A percentile compares a stretch with the other conserved stretches of the same genome.
Evolutionary conservation across 2,113 vertebrate genomes (phyloP).

Genomic region (Lophotis ruficrista): DNA sequence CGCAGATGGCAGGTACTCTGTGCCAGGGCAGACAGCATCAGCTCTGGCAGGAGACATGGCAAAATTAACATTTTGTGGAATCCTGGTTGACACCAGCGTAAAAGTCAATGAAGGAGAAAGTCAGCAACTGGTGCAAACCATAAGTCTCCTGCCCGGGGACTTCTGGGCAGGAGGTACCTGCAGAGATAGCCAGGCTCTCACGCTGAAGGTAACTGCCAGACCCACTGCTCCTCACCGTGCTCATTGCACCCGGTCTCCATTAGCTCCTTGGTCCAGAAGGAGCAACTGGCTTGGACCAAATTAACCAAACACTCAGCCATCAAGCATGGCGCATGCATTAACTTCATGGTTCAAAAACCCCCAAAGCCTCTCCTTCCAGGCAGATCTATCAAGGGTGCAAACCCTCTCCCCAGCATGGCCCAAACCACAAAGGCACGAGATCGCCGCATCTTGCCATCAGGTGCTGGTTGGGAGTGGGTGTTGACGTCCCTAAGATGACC

Average conservation of each 20-base stretch:
- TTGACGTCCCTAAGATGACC: background rate
- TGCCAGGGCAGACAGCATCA: conserved; percentile 1
- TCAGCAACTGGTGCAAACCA: background rate
- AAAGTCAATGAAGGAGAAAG: conserved; percentile 16
- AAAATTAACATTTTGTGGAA: background rate
- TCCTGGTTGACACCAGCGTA: background rate
- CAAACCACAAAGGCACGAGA: background rate
- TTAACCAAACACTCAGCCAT: background rate
- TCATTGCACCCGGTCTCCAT: background rate
- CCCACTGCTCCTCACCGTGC: background rate
- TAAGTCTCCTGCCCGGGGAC: background rate
- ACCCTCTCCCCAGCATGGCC: background rate
- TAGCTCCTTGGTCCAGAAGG: background rate
- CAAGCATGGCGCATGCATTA: rapidly evolving
- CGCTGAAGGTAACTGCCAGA: background rate
- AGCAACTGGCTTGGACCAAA: background rate
- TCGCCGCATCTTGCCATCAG: background rate
- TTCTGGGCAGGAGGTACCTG: background rate
- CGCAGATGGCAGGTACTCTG: background rate
- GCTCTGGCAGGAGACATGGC: background rate
- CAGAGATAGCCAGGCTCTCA: background rate
- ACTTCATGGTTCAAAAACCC: background rate
- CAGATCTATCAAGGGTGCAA: background rate
- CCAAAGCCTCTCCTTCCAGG: background rate
- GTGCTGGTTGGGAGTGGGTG: background rate